These are phyloP conservation scores for Fragum sueziense DNA, from an alignment of 2,888 invertebrate species.

Conservation along the genomic window DNA sequence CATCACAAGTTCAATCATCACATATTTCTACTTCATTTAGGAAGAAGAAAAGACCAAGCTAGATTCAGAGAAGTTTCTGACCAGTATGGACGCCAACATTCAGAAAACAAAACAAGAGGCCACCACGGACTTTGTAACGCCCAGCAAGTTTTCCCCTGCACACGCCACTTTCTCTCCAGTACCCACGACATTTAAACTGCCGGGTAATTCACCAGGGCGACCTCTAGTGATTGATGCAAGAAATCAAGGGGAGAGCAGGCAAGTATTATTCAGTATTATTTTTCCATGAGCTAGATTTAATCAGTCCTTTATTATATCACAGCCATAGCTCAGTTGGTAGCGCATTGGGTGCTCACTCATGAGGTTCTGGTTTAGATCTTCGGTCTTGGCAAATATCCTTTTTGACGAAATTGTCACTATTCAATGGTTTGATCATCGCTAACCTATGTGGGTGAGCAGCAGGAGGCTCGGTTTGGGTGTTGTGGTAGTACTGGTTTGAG, in stretches of 20 bases:
- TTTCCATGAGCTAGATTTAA: background rate
- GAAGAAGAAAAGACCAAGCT: conserved; percentile 33
- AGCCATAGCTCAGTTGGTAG: too few species aligned
- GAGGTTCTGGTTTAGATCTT: too few species aligned
- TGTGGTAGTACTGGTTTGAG: too few species aligned
- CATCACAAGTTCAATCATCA: too few species aligned
- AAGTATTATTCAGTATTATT: background rate
- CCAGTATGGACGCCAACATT: conserved; percentile 46
- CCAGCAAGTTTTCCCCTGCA: conserved; percentile 23
- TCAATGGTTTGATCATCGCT: too few species aligned
- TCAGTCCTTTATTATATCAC: too few species aligned
- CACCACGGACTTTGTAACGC: conserved; percentile 26
- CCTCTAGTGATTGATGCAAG: conserved; percentile 65
- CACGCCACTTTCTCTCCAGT: conserved; percentile 47
- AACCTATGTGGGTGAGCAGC: too few species aligned
- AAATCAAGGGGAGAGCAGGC: conserved; percentile 44
- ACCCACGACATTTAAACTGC: conserved; percentile 53
- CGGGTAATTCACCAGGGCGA: conserved; percentile 46
- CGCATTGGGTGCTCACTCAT: too few species aligned
- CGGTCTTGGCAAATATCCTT: too few species aligned
- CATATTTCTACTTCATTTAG: too few species aligned
- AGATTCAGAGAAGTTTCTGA: conserved; percentile 57
- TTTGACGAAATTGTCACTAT: too few species aligned
- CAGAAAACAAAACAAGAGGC: conserved; percentile 48
- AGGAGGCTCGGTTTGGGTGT: too few species aligned